Evolutionary conservation across 2,888 invertebrate genomes (phyloP), one percentile per base, ranked within the genome.

Genomic region (Drosophila crucigera): DNA sequence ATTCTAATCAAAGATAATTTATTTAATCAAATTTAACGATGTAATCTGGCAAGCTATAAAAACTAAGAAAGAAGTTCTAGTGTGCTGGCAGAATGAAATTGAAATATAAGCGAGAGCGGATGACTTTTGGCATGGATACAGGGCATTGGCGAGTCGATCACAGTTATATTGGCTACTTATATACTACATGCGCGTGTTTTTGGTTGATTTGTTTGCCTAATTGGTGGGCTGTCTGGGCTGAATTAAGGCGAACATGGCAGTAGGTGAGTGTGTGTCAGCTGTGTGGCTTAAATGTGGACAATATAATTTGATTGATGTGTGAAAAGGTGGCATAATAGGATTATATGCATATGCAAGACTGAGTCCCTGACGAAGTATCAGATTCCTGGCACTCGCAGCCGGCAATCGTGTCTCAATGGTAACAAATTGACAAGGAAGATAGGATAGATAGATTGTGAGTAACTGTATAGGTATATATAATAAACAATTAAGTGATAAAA

Each of bases 241-340:
- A 33, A 55, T 65, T 10, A 59, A 35, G 41, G 47, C 28, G 35
- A 35, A 5, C 16, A 35, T 25, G 53, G 41, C 63, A 19, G 25
- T 11, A 25, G 4, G 11, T 25, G n/a, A 19, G 31, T 31, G 35
- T 49, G 64, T n/a, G 43, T 31, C n/a, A 19, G 25, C 2, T 35
- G 22, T 68, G 55, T 39, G 63, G 41, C 52, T 30, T 54, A 47
- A 61, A 55, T 66, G 69, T 39, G 49, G 71, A 56, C 71, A 82
- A 73, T 78, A 78, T 68, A 78, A 58, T 69, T 68, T 83, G 76
- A 85, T 82, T 78, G 80, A 80, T 72, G 59, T 69, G 63, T 71
- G 53, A 72, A 79, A 78, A 71, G 50, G 74, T 77, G 73, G 60
- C 71, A 66, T 64, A 70, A 54, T 52, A 50, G 30, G 54, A 68